These are phyloP conservation scores for Lithosia quadra DNA, from an alignment of 2,888 invertebrate genomes.

Conservation along the genomic window DNA sequence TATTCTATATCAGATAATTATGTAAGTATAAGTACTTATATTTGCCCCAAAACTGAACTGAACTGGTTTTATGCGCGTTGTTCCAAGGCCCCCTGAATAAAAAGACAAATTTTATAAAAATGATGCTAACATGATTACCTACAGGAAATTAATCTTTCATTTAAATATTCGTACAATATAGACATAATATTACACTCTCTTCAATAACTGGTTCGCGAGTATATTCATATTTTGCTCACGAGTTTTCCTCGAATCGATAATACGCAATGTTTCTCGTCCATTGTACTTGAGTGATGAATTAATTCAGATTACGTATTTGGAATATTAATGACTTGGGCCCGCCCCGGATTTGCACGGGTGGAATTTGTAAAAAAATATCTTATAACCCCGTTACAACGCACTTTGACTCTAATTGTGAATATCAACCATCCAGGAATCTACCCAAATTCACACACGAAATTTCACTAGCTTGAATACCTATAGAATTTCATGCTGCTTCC, in stretches of 20 bases:
- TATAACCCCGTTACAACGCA: not conserved
- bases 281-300: constrained; percentile 22
- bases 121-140: not conserved
- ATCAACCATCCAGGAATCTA: not conserved
- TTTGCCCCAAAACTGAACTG: too few species aligned
- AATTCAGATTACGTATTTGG: constrained; percentile 15
- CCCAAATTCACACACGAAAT: not conserved
- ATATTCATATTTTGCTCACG: constrained; percentile 29
- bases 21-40: too few species aligned
- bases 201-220: not conserved
- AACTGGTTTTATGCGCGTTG: too few species aligned
- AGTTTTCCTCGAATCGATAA: constrained; percentile 38
- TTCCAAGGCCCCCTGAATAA: too few species aligned
- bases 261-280: constrained; percentile 18
- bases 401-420: not conserved
- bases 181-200: constrained; percentile 4
- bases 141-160: not conserved
- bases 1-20: not conserved
- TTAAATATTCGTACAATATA: not conserved
- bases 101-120: not conserved
- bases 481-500: too few species aligned
- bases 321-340: constrained; percentile 12
- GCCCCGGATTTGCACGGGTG: not conserved
- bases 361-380: too few species aligned
- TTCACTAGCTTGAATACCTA: too few species aligned